These are phyloP conservation scores for Subacronicta megacephala DNA, from an alignment of 2,888 invertebrate species.

Conservation along the genomic window DNA sequence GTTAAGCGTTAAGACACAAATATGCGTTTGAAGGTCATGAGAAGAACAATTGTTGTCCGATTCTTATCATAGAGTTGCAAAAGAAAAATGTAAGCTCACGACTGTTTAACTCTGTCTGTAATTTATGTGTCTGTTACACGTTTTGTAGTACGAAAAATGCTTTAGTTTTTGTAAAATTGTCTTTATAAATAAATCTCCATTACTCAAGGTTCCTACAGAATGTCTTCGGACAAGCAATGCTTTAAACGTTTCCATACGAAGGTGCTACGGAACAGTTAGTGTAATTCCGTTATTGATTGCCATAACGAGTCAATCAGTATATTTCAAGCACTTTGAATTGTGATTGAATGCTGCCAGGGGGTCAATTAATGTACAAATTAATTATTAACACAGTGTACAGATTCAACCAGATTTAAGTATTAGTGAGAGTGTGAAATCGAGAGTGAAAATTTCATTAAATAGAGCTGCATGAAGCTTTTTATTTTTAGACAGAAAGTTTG, in stretches of 20 bases:
- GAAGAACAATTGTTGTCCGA: conserved; percentile 66
- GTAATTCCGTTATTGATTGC: not conserved
- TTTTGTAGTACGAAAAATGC: not conserved
- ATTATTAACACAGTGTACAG: too few relatives aligned
- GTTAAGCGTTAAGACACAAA: conserved; percentile 46
- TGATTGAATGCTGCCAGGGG: too few relatives aligned
- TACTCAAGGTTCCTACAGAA: not conserved
- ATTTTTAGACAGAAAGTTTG: too few relatives aligned
- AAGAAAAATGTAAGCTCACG: conserved; percentile 42
- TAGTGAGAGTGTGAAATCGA: too few relatives aligned
- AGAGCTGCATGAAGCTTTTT: too few relatives aligned
- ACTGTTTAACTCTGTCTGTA: conserved; percentile 3
- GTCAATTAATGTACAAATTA: too few relatives aligned
- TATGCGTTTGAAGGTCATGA: conserved; percentile 59
- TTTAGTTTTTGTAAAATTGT: not conserved
- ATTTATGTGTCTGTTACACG: conserved; percentile 20
- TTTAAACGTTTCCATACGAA: not conserved
- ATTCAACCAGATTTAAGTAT: too few relatives aligned
- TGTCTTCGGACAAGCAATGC: not conserved
- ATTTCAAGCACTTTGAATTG: too few relatives aligned
- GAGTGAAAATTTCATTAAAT: too few relatives aligned
- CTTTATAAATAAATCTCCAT: not conserved
- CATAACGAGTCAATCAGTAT: too few relatives aligned
- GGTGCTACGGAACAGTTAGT: not conserved
- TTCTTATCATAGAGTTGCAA: conserved; percentile 67